Base-by-base conservation (phyloP, 2,888 invertebrate species). In the Nasonovia ribisnigri region DNA sequence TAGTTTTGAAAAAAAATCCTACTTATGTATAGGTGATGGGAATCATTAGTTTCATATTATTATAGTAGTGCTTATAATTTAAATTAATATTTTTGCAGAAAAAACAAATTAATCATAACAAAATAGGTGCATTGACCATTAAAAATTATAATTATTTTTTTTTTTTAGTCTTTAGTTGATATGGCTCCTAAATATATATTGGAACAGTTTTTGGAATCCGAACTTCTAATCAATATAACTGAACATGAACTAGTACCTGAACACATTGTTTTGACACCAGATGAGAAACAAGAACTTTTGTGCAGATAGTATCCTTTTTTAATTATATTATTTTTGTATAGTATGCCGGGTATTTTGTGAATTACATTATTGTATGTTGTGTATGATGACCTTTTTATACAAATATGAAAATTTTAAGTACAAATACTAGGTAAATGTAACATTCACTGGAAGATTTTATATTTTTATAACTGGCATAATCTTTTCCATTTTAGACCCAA, bases 141-240 rank as follows among this genome's bases (percentile, higher is more conserved):
- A 77, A 51, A 88, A 36, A 42, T 54, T 36, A 46, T 92, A 16
- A 88, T 88, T 20, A 26, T 13, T 11, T 20, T 87, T 46, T 48
- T 16, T 48, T 87, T 96, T 24, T 97, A 99, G 96, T 98, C 99
- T 0, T 96, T 99, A 88, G 98, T 98, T 0, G 99, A 99, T 96
- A 99, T 99, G 99, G 99, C 99, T 0, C 99, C 99, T 0, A 99
- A 99, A 96, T 99, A 99, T 96, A 99, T 99, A 95, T 96, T 99
- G 95, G 99, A 99, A 96, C 99, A 99, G 95, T 98, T 99, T 95
- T 96, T 98, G 88, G 98, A 98, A 95, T 98, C 99, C 0, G 99
- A 99, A 96, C 96, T 99, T 89, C 96, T 99, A 91, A 99, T 99
- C 95, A 99, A 99, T 95, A 99, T 99, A 20, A 99, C 99, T 0